Conservation (phyloP, 2,888 invertebrate genomes). For the Cephus rjabovi region DNA sequence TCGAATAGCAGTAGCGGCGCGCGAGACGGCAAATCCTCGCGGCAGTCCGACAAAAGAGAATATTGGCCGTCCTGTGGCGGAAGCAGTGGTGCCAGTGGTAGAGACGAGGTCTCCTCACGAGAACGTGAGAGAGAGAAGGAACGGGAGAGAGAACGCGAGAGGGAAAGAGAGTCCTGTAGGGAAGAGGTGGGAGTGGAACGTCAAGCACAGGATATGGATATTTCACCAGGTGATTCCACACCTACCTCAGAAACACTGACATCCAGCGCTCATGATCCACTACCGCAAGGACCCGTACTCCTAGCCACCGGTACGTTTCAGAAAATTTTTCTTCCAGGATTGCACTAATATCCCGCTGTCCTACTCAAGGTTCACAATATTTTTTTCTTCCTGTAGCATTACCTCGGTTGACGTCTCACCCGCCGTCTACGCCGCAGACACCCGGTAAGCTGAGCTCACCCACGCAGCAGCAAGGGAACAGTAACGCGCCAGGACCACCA, state of each 20-base stretch:
- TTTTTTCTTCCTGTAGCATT: slow-evolving; percentile 64
- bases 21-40: slow-evolving; percentile 62
- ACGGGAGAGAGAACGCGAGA: slow-evolving; percentile 48
- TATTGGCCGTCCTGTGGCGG: slow-evolving; percentile 61
- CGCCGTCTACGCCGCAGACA: slow-evolving; percentile 61
- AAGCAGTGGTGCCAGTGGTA: slow-evolving; percentile 51
- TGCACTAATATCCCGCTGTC: background rate
- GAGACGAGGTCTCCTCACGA: slow-evolving; percentile 59
- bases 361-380: background rate
- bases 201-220: slow-evolving; percentile 89
- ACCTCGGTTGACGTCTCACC: slow-evolving; percentile 74
- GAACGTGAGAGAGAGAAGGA: slow-evolving; percentile 56
- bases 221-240: slow-evolving; percentile 91
- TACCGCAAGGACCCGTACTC: slow-evolving; percentile 72
- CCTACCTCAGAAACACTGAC: slow-evolving; percentile 82
- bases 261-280: slow-evolving; percentile 69
- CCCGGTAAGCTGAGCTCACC: slow-evolving; percentile 58
- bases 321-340: background rate
- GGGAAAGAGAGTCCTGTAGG: slow-evolving; percentile 46
- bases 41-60: slow-evolving; percentile 64
- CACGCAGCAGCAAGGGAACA: slow-evolving; percentile 57
- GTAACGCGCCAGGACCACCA: slow-evolving; percentile 66
- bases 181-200: slow-evolving; percentile 59
- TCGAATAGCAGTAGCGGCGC: slow-evolving; percentile 66
- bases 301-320: slow-evolving; percentile 69